Evolutionary conservation across 2,888 invertebrate genomes (phyloP).

Genomic region (Drosophila neotestacea): DNA sequence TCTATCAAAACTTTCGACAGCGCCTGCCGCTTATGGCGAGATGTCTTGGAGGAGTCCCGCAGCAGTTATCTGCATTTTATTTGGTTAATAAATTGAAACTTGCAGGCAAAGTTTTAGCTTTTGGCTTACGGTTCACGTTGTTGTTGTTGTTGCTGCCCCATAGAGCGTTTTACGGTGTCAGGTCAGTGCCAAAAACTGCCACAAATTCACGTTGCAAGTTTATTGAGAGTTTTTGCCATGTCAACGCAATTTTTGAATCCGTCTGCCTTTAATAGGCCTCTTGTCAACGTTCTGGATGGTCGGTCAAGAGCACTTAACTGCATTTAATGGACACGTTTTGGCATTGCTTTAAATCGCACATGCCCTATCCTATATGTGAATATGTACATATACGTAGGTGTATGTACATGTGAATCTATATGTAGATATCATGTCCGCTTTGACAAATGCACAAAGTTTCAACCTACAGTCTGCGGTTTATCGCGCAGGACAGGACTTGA

Average conservation of each 20-base stretch:
- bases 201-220: slow-evolving; percentile 40
- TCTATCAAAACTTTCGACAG: slow-evolving; percentile 69
- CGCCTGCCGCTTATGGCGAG: slow-evolving; percentile 64
- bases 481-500: slow-evolving; percentile 40
- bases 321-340: slow-evolving; percentile 63
- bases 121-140: slow-evolving; percentile 4
- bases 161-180: slow-evolving; percentile 32
- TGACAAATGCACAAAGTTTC: slow-evolving; percentile 48
- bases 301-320: slow-evolving; percentile 55
- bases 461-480: slow-evolving; percentile 57
- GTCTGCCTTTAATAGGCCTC: slow-evolving; percentile 70
- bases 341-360: slow-evolving; percentile 50
- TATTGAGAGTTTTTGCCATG: slow-evolving; percentile 41
- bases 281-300: slow-evolving; percentile 37
- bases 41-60: slow-evolving; percentile 46
- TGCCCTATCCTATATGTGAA: background rate
- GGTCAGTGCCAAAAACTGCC: slow-evolving; percentile 48
- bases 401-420: slow-evolving; percentile 9
- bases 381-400: background rate
- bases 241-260: slow-evolving; percentile 48
- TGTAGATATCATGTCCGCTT: slow-evolving; percentile 20
- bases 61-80: slow-evolving; percentile 77
- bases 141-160: background rate
- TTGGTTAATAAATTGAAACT: slow-evolving; percentile 78
- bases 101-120: slow-evolving; percentile 58